Evolutionary conservation across 2,113 vertebrate genomes (phyloP), one percentile per base, ranked within the genome.

Genomic region (Rhagologus leucostigma): DNA sequence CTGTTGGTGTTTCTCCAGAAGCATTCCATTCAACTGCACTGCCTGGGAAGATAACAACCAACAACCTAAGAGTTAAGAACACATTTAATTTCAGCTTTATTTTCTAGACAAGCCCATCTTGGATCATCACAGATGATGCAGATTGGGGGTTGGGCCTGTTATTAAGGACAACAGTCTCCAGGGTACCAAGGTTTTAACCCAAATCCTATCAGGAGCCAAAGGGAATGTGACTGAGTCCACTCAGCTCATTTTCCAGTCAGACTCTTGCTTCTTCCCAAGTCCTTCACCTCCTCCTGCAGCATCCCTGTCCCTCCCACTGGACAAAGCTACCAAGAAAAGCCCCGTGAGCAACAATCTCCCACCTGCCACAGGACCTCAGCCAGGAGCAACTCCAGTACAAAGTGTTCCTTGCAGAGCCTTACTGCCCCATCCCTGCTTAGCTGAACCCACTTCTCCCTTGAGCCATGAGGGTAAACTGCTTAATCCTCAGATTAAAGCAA

Each of bases 401-500:
- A 90, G 11, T 1, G 2, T 1, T 82, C 74, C n/a, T 62, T 37
- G 13, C 35, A 69, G 56, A 56, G 35, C 37, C 13, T 19, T 5
- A 1, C 29, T 37, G 52, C 52, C 39, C 27, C 46, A 27, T 9
- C 35, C 42, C 53, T 89, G 39, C 62, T 85, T 49, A 44, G 32
- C 82, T 76, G 57, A 79, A 46, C 5, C 29, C 57, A n/a, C 27
- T n/a, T n/a, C 30, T 44, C 65, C 27, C 68, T 3, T 1, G 39
- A 42, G 42, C 93, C 41, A 26, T 0, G 0, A 70, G 46, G 55
- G 37, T 24, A 26, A 91, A 44, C 69, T 67, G 68, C 46, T 65
- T 94, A 89, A 93, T 57, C 71, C 84, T 33, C 59, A n/a, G 23
- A 65, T 57, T 27, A 70, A 86, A 88, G 41, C 46, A 78, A 93